These are phyloP conservation scores for Thripadectes ignobilis DNA, from an alignment of 2,797 vertebrate species.

Conservation along the genomic window DNA sequence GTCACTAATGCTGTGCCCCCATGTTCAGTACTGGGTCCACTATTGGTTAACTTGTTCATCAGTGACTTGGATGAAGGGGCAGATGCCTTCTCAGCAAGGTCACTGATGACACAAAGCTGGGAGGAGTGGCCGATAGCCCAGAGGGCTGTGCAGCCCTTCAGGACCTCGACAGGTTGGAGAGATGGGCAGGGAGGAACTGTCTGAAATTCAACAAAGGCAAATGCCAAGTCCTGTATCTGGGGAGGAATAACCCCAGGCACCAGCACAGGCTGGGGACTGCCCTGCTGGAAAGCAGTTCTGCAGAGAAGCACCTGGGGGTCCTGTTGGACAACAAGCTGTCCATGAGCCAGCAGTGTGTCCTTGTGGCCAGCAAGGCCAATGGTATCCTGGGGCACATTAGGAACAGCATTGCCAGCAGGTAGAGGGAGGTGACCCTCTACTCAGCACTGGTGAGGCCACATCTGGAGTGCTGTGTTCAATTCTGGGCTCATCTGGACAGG, in stretches of 20 bases:
- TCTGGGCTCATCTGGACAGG: not conserved
- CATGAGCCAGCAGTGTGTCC: not conserved
- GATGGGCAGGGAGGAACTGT: not conserved
- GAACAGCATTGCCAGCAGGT: rapidly evolving
- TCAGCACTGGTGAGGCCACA: not conserved
- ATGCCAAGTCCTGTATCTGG: not conserved
- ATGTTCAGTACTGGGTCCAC: not conserved
- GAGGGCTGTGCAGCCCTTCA: not conserved
- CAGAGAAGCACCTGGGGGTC: rapidly evolving
- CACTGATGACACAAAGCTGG: not conserved
- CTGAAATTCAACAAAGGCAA: not conserved
- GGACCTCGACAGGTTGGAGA: not conserved
- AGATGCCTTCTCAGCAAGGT: not conserved
- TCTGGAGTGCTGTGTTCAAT: not conserved
- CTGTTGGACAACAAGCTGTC: not conserved
- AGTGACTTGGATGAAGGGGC: not conserved
- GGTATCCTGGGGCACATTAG: no score
- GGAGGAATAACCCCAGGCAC: rapidly evolving
- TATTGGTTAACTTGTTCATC: not conserved
- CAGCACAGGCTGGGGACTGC: not conserved
- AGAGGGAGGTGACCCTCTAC: rapidly evolving
- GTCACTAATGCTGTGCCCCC: not conserved
- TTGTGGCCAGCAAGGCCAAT: not conserved
- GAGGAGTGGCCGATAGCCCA: not conserved
- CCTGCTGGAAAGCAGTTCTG: not conserved